phyloP scores from a whole-genome alignment of 2,113 vertebrate species.

The Siniperca chuatsi region DNA sequence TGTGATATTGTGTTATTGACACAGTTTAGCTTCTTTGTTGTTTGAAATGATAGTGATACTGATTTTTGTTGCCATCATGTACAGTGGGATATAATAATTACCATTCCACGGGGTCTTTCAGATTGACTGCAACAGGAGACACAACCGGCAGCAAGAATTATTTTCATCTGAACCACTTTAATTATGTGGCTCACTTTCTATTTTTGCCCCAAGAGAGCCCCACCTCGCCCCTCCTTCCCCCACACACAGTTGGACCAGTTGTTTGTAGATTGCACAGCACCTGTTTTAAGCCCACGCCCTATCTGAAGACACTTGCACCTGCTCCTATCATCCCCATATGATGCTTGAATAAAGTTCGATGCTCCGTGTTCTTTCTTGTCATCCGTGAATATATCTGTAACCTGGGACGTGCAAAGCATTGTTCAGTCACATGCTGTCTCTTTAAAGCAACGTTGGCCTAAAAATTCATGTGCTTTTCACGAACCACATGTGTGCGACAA shows the following conservation, averaged over 20 bases:
- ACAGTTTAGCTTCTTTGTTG: background rate
- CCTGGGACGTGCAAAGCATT: background rate
- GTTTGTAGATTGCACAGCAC: constrained; percentile 59
- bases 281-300: constrained; percentile 62
- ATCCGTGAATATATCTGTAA: constrained; percentile 1
- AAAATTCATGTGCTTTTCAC: background rate
- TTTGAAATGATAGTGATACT: background rate
- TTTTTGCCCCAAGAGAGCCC: constrained; percentile 57
- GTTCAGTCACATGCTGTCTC: constrained; percentile 7
- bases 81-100: constrained; percentile 5
- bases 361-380: background rate
- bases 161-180: constrained; percentile 62
- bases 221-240: background rate
- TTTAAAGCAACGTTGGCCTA: background rate
- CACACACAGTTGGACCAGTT: constrained; percentile 70
- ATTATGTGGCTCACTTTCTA: constrained; percentile 72
- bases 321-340: constrained; percentile 2
- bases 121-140: constrained; percentile 64
- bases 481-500: background rate
- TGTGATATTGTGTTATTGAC: background rate
- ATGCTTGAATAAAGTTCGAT: constrained; percentile 4
- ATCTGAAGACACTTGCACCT: constrained; percentile 35
- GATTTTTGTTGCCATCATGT: background rate
- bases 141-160: constrained; percentile 47
- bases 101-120: constrained; percentile 25